Conservation (phyloP, 53 echinoderm and acorn worm genomes). For the Actinopyga echinites region DNA sequence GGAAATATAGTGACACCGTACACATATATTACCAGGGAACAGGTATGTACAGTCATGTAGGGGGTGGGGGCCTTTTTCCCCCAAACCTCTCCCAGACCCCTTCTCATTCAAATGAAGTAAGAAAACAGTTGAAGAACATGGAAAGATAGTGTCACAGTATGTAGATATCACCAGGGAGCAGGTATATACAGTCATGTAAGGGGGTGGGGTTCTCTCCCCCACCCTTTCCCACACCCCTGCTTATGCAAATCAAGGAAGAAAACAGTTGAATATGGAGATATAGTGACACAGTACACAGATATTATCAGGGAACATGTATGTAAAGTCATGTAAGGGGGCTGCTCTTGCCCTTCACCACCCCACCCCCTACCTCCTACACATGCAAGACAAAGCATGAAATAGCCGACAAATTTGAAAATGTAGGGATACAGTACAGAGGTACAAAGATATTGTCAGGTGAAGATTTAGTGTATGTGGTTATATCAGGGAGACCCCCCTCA, state of each 20-base stretch:
- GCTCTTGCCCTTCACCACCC: too few species aligned
- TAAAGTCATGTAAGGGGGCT: too few species aligned
- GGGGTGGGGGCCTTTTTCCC: too few species aligned
- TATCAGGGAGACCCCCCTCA: too few species aligned
- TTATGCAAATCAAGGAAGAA: slow-evolving; percentile 57
- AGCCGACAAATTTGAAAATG: slow-evolving; percentile 81
- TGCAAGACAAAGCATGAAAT: slow-evolving; percentile 71
- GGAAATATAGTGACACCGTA: slow-evolving; percentile 90
- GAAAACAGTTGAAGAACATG: slow-evolving; percentile 93
- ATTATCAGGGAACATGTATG: slow-evolving; percentile 86
- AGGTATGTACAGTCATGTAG: slow-evolving; percentile 40
- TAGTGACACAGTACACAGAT: slow-evolving; percentile 92
- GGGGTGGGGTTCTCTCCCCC: too few species aligned
- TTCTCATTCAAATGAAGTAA: slow-evolving; percentile 60
- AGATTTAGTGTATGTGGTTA: slow-evolving; percentile 63
- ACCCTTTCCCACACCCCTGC: too few species aligned
- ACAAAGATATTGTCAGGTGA: slow-evolving; percentile 91
- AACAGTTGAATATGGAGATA: slow-evolving; percentile 87
- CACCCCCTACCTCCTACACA: too few species aligned
- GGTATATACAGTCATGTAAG: slow-evolving; percentile 54
- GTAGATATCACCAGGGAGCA: slow-evolving; percentile 89
- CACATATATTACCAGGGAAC: slow-evolving; percentile 86
- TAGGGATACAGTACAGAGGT: slow-evolving; percentile 92
- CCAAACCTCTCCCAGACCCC: slow-evolving; percentile 6
- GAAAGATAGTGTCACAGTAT: slow-evolving; percentile 89